A percentile compares a stretch with the other conserved stretches of the same genome.
Conservation (phyloP, 1,140 invertebrate species). For the Asbolus verrucosus region DNA sequence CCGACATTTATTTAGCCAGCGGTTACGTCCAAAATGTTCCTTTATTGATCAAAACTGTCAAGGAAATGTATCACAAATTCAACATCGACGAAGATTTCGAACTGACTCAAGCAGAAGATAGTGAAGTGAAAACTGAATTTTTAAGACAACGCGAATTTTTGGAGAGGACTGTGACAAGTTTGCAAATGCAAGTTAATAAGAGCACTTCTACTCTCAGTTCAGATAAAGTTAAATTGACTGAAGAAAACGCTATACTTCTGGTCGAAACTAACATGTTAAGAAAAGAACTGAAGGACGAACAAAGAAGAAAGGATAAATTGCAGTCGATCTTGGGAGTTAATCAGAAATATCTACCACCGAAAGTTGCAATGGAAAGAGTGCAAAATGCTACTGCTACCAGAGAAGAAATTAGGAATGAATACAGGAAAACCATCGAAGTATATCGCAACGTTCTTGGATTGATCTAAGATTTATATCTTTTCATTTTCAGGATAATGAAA, state of each 20-base stretch:
- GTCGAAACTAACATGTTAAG: slow-evolving; percentile 80
- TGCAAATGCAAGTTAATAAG: slow-evolving; percentile 64
- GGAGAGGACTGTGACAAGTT: slow-evolving; percentile 77
- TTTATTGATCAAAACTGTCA: slow-evolving; percentile 82
- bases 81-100: slow-evolving; percentile 76
- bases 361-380: slow-evolving; percentile 70
- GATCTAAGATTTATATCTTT: slow-evolving; percentile 2
- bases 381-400: slow-evolving; percentile 72
- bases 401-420: slow-evolving; percentile 73
- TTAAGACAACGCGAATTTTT: slow-evolving; percentile 82
- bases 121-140: slow-evolving; percentile 83
- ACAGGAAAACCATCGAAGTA: slow-evolving; percentile 69
- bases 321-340: slow-evolving; percentile 77
- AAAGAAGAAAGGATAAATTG: slow-evolving; percentile 75
- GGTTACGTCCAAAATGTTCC: slow-evolving; percentile 81
- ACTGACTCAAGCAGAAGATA: slow-evolving; percentile 72
- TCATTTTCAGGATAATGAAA: slow-evolving; percentile 54
- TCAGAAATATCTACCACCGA: slow-evolving; percentile 68
- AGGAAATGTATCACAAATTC: slow-evolving; percentile 81
- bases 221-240: slow-evolving; percentile 64
- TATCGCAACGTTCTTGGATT: slow-evolving; percentile 35
- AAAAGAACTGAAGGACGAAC: slow-evolving; percentile 74
- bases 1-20: slow-evolving; percentile 82
- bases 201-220: slow-evolving; percentile 55
- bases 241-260: slow-evolving; percentile 83